Percentiles rank a stretch among this genome's conserved stretches.
phyloP scores from a whole-genome alignment of 1,140 invertebrate genomes.

The Halyomorpha halys region DNA sequence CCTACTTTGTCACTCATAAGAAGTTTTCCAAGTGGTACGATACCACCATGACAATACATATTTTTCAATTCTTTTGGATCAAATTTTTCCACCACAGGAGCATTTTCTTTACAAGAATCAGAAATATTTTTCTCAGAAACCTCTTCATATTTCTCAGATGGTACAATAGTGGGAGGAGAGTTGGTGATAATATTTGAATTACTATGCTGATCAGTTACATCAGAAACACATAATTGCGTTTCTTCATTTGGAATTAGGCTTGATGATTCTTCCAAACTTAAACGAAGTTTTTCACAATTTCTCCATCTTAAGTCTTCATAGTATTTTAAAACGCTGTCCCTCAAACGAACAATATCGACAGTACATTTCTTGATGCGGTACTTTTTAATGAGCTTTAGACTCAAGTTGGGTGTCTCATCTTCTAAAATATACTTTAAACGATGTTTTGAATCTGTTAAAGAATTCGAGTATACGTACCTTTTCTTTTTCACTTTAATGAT shows the following conservation, averaged over 20 bases:
- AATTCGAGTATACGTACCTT: neutral
- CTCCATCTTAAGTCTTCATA: no score
- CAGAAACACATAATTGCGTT: no score
- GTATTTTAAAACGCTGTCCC: neutral
- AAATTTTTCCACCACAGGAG: neutral
- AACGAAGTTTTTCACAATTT: no score
- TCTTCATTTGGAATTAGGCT: no score
- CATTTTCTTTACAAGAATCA: neutral
- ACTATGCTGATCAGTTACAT: no score
- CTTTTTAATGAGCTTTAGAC: neutral
- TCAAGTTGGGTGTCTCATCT: conserved; percentile 4
- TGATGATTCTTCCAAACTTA: no score
- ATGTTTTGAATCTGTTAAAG: no score
- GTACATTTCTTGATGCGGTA: conserved; percentile 3
- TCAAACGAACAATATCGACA: neutral
- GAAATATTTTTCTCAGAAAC: neutral
- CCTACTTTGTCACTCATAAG: neutral
- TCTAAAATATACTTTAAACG: neutral
- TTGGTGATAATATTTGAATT: no score
- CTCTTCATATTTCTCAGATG: neutral
- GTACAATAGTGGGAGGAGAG: no score
- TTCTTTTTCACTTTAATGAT: conserved; percentile 13
- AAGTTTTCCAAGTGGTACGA: conserved; percentile 1
- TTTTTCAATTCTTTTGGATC: neutral
- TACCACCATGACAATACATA: conserved; percentile 7